phyloP scores from a whole-genome alignment of 1,140 invertebrate species.

The Nephotettix cincticeps region DNA sequence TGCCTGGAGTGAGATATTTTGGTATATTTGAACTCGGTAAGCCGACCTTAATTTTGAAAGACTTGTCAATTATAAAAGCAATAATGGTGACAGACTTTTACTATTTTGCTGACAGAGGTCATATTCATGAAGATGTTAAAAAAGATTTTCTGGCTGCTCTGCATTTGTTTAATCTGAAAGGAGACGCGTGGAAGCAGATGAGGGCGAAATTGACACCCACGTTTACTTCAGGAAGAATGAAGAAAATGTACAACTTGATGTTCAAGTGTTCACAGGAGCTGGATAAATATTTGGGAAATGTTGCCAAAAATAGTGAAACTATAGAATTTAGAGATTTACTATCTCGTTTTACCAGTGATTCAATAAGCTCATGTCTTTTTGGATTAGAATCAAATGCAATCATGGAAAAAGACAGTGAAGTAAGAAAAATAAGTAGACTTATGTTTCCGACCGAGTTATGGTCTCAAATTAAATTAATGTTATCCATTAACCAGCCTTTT shows the following conservation, averaged over 20 bases:
- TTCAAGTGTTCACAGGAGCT: conserved; percentile 43
- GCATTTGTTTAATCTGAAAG: conserved; percentile 53
- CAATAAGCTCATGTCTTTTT: conserved; percentile 51
- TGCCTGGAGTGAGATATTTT: not conserved
- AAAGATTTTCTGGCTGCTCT: conserved; percentile 52
- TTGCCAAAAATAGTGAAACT: not conserved
- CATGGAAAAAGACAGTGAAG: conserved; percentile 43
- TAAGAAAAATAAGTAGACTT: conserved; percentile 38
- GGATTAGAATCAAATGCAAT: conserved; percentile 48
- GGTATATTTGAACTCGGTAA: conserved; percentile 17
- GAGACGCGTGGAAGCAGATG: conserved; percentile 57
- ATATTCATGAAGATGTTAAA: conserved; percentile 43
- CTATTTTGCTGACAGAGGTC: conserved; percentile 52
- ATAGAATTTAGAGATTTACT: conserved; percentile 24
- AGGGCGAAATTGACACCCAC: conserved; percentile 58
- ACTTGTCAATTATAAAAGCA: conserved; percentile 49
- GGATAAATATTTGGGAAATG: conserved; percentile 8
- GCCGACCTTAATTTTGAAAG: conserved; percentile 12
- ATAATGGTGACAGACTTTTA: conserved; percentile 57
- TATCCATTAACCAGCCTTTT: conserved; percentile 1
- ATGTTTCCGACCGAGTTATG: not conserved
- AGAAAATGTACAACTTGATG: conserved; percentile 55
- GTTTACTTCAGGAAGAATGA: conserved; percentile 63
- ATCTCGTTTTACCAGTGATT: conserved; percentile 42
- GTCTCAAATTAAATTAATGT: not conserved